A percentile compares a stretch with the other conserved stretches of the same genome.
These are phyloP conservation scores for Plecotus auritus DNA, from an alignment of 2,113 vertebrate genomes.

Conservation along the genomic window DNA sequence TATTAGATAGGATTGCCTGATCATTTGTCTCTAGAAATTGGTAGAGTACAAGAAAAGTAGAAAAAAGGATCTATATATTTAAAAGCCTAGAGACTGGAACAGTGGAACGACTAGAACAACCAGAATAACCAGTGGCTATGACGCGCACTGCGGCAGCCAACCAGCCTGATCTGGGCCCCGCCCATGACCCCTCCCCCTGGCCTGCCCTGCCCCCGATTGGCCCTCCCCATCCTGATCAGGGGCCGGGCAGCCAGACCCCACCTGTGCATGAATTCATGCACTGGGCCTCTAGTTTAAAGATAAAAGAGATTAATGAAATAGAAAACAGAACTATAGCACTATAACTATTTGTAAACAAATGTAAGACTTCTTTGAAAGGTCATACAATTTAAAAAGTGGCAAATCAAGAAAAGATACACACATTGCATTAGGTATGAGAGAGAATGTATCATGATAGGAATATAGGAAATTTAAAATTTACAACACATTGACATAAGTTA, in stretches of 20 bases:
- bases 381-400: neutral
- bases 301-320: conserved; percentile 8
- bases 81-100: too few species aligned
- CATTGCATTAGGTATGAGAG: neutral
- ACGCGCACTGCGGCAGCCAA: too few species aligned
- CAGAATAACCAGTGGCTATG: too few species aligned
- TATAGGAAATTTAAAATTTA: neutral
- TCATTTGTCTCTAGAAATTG: neutral
- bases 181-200: too few species aligned
- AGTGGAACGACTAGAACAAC: too few species aligned
- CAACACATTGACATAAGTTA: neutral
- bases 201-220: too few species aligned
- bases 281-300: neutral
- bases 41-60: neutral
- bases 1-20: neutral
- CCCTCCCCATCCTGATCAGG: too few species aligned
- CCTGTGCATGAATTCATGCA: too few species aligned
- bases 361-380: conserved; percentile 9
- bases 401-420: neutral
- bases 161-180: too few species aligned
- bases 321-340: neutral
- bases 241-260: too few species aligned
- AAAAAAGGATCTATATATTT: neutral
- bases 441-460: neutral
- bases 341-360: neutral